Base-by-base conservation (phyloP, 2,113 vertebrate genomes). In the Cacatua alba region DNA sequence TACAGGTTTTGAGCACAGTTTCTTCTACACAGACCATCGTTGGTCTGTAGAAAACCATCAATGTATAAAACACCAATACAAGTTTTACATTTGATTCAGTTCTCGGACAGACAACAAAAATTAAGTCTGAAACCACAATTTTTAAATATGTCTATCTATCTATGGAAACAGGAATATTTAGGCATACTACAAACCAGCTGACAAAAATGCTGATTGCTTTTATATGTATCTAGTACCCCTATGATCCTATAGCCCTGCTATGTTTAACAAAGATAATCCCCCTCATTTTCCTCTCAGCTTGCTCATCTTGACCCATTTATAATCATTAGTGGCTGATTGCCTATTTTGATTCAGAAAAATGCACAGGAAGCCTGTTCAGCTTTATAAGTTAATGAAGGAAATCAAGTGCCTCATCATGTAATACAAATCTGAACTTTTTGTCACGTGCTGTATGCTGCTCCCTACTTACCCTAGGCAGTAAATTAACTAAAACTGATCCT, bases 361-460 rank as follows among this genome's bases (percentile, higher is more conserved):
- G 6, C 0, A 2, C 33, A 72, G 26, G 24, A 70, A 80, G 26
- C 5, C 26, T 52, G 20, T 48, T 37, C 52, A 57, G 41, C 29
- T 62, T 82, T 48, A 19, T 24, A 86, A 74, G 8, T 70, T 82
- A 49, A 51, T 72, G 33, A 62, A 79, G 72, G 37, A 94, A 85
- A 69, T 62, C 10, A 70, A 70, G 43, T 21, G 52, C 29, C 62
- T 82, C 65, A 84, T 26, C 13, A 25, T 5, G 24, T 63, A 88
- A 68, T 35, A 59, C 11, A 53, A 78, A 81, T 39, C 5, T 19
- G 19, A 77, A 64, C 7, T 26, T 77, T 63, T 53, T 78, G 20
- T 64, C 82, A 43, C 0, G 0, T 46, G 24, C 13, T 83, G 5
- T 33, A 59, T 74, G n/a, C 41, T 57, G n/a, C 31, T 92, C 17